Evolutionary conservation across 2,888 invertebrate genomes (phyloP).

Genomic region (Eupithecia insigniata): DNA sequence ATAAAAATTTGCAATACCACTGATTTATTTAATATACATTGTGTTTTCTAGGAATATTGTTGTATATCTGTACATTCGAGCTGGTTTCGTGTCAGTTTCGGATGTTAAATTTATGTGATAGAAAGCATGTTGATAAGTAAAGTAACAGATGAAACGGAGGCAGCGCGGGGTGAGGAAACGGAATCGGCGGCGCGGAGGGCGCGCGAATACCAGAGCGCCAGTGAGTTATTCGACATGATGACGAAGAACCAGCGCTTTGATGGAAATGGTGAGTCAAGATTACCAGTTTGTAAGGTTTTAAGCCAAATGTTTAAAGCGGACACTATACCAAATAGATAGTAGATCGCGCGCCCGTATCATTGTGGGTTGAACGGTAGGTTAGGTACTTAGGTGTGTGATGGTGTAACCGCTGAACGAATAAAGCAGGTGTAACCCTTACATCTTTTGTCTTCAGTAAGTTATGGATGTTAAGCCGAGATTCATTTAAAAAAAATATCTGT

Average conservation of each 20-base stretch:
- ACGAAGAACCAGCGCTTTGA: conserved; percentile 58
- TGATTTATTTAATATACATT: conserved; percentile 56
- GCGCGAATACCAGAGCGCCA: conserved; percentile 63
- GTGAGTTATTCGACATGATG: conserved; percentile 68
- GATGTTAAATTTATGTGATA: conserved; percentile 59
- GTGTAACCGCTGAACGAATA: too few relatives aligned
- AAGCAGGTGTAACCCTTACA: not conserved
- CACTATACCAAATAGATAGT: too few relatives aligned
- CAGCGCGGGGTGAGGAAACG: conserved; percentile 39
- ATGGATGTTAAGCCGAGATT: not conserved
- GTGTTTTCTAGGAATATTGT: conserved; percentile 59
- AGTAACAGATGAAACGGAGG: conserved; percentile 56
- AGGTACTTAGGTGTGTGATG: not conserved
- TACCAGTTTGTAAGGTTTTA: not conserved
- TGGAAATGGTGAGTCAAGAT: conserved; percentile 50
- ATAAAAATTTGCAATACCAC: conserved; percentile 67
- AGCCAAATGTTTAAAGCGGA: not conserved
- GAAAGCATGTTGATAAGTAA: conserved; percentile 67
- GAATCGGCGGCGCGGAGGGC: conserved; percentile 34
- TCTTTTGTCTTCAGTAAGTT: not conserved
- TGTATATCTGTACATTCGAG: conserved; percentile 43
- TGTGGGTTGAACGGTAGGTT: not conserved
- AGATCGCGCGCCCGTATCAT: not conserved
- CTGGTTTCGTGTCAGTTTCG: conserved; percentile 43
- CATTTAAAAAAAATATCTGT: conserved; percentile 20